phyloP scores from a whole-genome alignment of 37 sponge, comb jelly and placozoan species.

The Dysidea cf. avara region DNA sequence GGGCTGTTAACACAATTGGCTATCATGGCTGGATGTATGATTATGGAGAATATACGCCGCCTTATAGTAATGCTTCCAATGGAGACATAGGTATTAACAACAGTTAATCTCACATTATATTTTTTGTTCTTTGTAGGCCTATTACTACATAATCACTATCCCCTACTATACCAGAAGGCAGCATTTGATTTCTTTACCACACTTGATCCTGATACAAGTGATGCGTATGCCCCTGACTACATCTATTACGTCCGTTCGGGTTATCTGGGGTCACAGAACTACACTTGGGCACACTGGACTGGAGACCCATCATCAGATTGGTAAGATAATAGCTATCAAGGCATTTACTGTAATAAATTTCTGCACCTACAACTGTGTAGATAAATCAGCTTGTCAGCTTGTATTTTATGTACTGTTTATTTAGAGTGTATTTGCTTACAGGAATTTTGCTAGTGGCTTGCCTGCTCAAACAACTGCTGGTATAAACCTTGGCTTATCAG shows the following conservation, averaged over 20 bases:
- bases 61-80: slow-evolving; percentile 30
- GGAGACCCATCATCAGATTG: slow-evolving; percentile 68
- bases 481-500: slow-evolving; percentile 57
- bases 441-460: slow-evolving; percentile 60
- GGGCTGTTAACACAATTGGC: slow-evolving; percentile 33
- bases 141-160: slow-evolving; percentile 52
- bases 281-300: slow-evolving; percentile 71
- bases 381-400: too few relatives aligned
- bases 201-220: slow-evolving; percentile 17
- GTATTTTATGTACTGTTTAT: neutral
- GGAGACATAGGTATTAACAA: slow-evolving; percentile 31
- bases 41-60: slow-evolving; percentile 67
- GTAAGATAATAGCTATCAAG: slow-evolving; percentile 2
- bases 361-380: too few relatives aligned
- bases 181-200: slow-evolving; percentile 50
- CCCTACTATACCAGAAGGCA: slow-evolving; percentile 52
- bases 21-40: slow-evolving; percentile 71
- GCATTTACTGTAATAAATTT: too few relatives aligned
- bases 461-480: slow-evolving; percentile 60
- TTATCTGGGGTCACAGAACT: slow-evolving; percentile 52
- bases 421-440: neutral
- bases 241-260: slow-evolving; percentile 57
- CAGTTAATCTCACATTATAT: neutral
- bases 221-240: slow-evolving; percentile 60
- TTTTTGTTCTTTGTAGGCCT: slow-evolving; percentile 20